Base-by-base conservation (phyloP, 92 coral and sea anemone species). In the Pocillopora grandis region DNA sequence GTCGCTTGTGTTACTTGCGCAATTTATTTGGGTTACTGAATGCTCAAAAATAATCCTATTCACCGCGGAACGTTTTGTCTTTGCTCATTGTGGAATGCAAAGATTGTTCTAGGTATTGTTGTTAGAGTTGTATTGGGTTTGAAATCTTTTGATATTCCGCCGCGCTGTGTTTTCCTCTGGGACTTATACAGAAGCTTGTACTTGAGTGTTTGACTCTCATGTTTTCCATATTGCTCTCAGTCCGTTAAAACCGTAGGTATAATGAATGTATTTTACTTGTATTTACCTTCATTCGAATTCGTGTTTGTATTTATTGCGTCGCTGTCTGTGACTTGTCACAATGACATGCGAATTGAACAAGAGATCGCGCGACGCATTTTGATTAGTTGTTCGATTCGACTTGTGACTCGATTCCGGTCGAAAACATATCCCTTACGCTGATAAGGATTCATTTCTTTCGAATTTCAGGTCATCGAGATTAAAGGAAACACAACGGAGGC, bases 401-500 rank as follows among this genome's bases (percentile, higher is more conserved):
- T n/a, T 71, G 16, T n/a, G 11, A n/a, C 20, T 31, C 37, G 37
- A 19, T n/a, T 35, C 19, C 42, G 33, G 42, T 64, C 20, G 76
- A 59, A 70, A 70, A 36, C 63, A 11, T 62, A 65, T 33, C 2
- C 31, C 70, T 56, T 31, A 21, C 61, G 85, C 70, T 83, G 62
- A 48, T 49, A 49, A 1, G 23, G 35, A 65, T 49, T 76, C 55
- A 7, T 83, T 56, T 37, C 63, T 58, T 65, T 36, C 17, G 42
- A 60, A 58, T 81, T 76, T 15, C 69, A 92, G 95, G 56, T 37
- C 80, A 64, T 88, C 90, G 23, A 85, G 93, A 79, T 93, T 91
- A 27, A 92, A 87, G 80, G 95, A 92, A 81, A 75, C 93, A 2
- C 91, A 92, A 60, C 85, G 81, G 64, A 77, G 93, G 55, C 88